Base-by-base conservation (phyloP, 2,888 invertebrate genomes). In the Dicranocentrus wangi region DNA sequence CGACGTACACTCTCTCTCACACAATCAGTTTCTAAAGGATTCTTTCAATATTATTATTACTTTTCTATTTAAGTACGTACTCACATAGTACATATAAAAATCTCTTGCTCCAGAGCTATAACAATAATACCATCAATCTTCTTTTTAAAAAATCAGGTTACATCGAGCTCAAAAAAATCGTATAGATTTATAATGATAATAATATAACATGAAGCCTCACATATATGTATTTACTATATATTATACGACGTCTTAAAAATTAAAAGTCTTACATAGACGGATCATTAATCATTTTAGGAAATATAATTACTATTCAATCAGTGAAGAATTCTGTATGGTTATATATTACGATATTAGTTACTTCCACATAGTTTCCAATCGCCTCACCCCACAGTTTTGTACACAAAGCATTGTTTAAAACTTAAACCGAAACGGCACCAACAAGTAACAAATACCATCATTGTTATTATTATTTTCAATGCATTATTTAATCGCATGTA, bases 61-160 rank as follows among this genome's bases (percentile, higher is more conserved):
- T 51, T 51, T 19, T 51, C n/a, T 17, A 51, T 32, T 19, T 58
- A 61, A 61, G 61, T 61, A 61, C 61, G 15, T 32, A 32, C 32
- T 32, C 32, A 32, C 10, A 61, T 19, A 61, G 32, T 61, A 61
- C 32, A 61, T 32, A 61, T 27, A 61, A 61, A 28, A 61, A 28
- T 61, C 51, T 27, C 27, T 65, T 39, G 65, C 65, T 65, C 65
- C 65, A 65, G 65, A 65, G 43, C 65, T 65, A 39, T 68, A 47
- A 51, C 42, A 68, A 51, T 68, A 68, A 68, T 27, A 51, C 42
- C 42, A 42, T 32, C 51, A 68, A 68, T 27, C 68, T 51, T 65
- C 25, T 43, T 25, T 51, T 51, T 15, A 55, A 61, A 61, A 68
- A 51, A 68, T 68, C 51, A 68, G 68, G 68, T 68, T 68, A 51